Base-by-base conservation (phyloP, 2,888 invertebrate species). In the Apodemia hepburni region DNA sequence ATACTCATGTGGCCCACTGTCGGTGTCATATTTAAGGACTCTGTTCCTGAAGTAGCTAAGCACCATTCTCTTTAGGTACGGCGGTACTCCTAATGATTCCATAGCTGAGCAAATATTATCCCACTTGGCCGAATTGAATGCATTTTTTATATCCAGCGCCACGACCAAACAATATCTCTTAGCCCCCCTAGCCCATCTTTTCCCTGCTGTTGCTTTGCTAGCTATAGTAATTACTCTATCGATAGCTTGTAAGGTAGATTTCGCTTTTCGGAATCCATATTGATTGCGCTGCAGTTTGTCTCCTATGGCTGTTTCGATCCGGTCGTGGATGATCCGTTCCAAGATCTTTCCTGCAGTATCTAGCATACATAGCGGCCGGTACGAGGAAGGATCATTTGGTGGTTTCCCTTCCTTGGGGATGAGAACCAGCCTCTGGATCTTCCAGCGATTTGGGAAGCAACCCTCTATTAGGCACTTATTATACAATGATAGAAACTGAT, bases 111-210 rank as follows among this genome's bases (percentile, higher is more conserved):
- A 22, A 2, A 22, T 22, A 45, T 45, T 45, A 45, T 9, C 45
- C 45, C 45, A 45, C n/a, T 11, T 62, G 29, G 61, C 64, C 1
- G 61, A 64, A n/a, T 64, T 64, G 27, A 64, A 64, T 12, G 64
- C 61, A 51, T 64, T 64, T 33, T 64, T 59, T 15, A 64, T 59
- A 51, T 64, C 61, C 5, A 64, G 29, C 11, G 64, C 35, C 12
- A 27, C 60, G 0, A 61, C 58, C 35, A 64, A 22, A 42, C 58
- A 47, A n/a, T 64, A 64, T 15, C 61, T 64, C 22, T 61, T 64
- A 2, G 35, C n/a, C 7, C 61, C 64, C 61, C 58, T 58, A n/a
- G 61, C 61, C 64, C 61, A 64, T 12, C 64, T 58, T 2, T n/a
- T 49, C 0, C 59, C 61, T 5, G 22, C 5, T 0, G 35, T 59